phyloP scores from a whole-genome alignment of 2,888 invertebrate species.

The Uropetala carovei region DNA sequence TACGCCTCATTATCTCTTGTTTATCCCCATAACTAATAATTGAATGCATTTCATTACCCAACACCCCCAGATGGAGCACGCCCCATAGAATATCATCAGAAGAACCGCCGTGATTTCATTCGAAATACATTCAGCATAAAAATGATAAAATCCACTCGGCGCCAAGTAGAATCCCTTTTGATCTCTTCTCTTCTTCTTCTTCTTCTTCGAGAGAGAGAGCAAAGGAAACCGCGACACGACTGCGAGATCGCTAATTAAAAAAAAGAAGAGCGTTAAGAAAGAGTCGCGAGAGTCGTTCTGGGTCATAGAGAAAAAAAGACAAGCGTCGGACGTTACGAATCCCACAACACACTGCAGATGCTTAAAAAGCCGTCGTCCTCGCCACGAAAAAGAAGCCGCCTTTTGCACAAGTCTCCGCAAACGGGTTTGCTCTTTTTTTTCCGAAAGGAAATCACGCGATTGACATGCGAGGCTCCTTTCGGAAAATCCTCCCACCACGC shows the following conservation, averaged over 20 bases:
- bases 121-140: neutral
- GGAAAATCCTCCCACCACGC: neutral
- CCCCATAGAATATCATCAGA: neutral
- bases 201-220: too few relatives aligned
- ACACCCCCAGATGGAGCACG: neutral
- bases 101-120: neutral
- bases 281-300: neutral
- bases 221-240: neutral
- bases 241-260: neutral
- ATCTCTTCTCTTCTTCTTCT: too few relatives aligned
- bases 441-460: neutral
- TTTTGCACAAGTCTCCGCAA: neutral
- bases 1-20: neutral
- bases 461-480: neutral
- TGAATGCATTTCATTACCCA: neutral
- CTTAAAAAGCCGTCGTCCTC: constrained; percentile 7
- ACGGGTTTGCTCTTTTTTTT: neutral
- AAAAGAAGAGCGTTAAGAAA: neutral
- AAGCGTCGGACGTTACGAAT: neutral
- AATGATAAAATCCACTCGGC: neutral
- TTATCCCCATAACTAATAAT: neutral
- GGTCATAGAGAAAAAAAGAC: neutral
- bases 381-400: neutral
- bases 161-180: neutral
- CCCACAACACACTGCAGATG: neutral